Percentiles rank a stretch among this genome's conserved stretches.
phyloP scores from a whole-genome alignment of 2,113 vertebrate genomes.

The Oxygymnocypris stewartii region DNA sequence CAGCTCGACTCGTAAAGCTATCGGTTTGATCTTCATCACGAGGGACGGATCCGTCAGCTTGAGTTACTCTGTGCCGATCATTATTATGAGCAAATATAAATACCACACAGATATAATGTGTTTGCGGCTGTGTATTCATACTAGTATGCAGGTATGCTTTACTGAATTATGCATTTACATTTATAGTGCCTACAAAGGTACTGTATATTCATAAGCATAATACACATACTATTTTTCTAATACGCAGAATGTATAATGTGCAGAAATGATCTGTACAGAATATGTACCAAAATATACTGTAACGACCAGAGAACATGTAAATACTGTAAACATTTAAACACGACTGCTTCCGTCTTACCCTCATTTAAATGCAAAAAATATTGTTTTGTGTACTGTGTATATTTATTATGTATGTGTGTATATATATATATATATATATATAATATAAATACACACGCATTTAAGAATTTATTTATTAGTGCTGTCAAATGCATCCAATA shows the following conservation, averaged over 20 bases:
- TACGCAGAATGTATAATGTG: background rate
- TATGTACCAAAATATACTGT: no score
- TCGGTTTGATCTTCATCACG: background rate
- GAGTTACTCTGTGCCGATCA: slow-evolving; percentile 5
- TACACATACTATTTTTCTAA: background rate
- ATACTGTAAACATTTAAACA: no score
- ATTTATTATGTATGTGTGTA: no score
- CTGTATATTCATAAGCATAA: no score
- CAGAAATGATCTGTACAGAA: background rate
- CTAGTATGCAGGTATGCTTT: background rate
- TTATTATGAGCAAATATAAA: background rate
- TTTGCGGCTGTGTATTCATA: background rate
- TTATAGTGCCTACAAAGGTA: background rate
- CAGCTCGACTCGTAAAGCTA: background rate
- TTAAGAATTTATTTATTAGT: no score
- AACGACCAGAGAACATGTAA: no score
- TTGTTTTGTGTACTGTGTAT: no score
- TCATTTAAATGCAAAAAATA: no score
- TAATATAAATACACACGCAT: no score
- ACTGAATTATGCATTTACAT: background rate
- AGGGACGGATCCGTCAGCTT: background rate
- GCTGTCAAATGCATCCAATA: no score
- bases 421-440: no score
- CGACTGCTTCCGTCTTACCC: no score
- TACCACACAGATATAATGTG: background rate